These are phyloP conservation scores for Urophycis tenuis DNA, from an alignment of 2,797 vertebrate species.

Conservation along the genomic window DNA sequence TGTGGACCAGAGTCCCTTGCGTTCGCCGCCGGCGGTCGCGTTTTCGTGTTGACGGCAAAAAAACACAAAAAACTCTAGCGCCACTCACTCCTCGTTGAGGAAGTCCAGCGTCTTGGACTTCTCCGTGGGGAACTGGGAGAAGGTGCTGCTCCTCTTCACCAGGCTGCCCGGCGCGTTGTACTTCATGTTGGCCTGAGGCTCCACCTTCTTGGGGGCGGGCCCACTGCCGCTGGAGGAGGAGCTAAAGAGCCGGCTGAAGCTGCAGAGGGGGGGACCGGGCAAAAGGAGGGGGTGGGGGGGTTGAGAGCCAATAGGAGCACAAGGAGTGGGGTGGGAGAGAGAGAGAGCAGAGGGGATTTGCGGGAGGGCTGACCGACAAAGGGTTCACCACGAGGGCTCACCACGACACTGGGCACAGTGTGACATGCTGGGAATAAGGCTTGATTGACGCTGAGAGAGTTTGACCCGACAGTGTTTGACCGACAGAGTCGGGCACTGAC, in stretches of 20 bases:
- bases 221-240: conserved; percentile 75
- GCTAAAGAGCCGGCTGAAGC: conserved; percentile 98
- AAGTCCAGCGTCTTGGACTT: conserved; percentile 83
- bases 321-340: conserved; percentile 29
- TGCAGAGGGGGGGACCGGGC: conserved; percentile 52
- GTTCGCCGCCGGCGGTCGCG: too few species aligned
- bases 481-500: conserved; percentile 10
- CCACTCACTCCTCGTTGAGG: conserved; percentile 74
- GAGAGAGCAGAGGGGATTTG: conserved; percentile 18
- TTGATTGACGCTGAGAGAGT: not conserved
- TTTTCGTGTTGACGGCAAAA: too few species aligned
- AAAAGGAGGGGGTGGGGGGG: too few species aligned
- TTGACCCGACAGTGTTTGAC: not conserved
- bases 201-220: conserved; percentile 76
- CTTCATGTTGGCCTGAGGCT: conserved; percentile 77
- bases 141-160: conserved; percentile 77
- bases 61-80: too few species aligned
- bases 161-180: conserved; percentile 79
- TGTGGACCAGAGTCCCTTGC: too few species aligned
- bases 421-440: conserved; percentile 55
- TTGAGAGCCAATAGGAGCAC: conserved; percentile 41
- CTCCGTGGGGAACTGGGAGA: conserved; percentile 93
- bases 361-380: not conserved
- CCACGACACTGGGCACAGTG: too few species aligned
- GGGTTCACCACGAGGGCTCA: too few species aligned